A percentile compares a stretch with the other conserved stretches of the same genome.
Conservation (phyloP, 2,797 vertebrate genomes). For the Psittacula derbiana region DNA sequence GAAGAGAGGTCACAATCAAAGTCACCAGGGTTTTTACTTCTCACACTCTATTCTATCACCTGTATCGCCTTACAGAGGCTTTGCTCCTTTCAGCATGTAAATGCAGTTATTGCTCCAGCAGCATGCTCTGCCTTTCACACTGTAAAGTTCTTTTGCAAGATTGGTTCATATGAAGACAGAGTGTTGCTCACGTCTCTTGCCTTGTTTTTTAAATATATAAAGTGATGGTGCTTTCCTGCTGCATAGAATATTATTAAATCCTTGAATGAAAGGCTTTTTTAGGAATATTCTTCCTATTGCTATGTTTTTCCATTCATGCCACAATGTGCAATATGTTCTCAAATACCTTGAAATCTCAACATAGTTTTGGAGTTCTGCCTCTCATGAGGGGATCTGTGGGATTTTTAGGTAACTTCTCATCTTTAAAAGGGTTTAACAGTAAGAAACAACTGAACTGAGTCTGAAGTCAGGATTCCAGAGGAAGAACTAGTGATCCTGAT, state of each 20-base stretch:
- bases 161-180: neutral
- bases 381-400: neutral
- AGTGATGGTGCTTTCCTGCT: neutral
- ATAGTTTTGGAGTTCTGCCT: neutral
- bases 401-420: neutral
- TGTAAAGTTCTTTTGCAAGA: neutral
- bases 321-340: neutral
- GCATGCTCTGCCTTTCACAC: neutral
- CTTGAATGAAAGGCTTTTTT: neutral
- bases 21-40: neutral
- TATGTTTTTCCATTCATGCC: neutral
- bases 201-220: neutral
- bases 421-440: neutral
- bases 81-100: neutral
- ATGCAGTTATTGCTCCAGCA: neutral
- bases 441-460: neutral
- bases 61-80: neutral
- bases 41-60: neutral
- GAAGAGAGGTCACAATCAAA: slow-evolving; percentile 2
- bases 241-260: neutral
- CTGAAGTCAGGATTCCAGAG: neutral
- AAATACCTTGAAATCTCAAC: neutral
- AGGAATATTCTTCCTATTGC: neutral
- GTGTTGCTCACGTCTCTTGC: neutral
- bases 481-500: neutral